Percentiles rank a stretch among this genome's conserved stretches.
phyloP scores from a whole-genome alignment of 2,888 invertebrate genomes.

The Agonopterix alstromeriana region DNA sequence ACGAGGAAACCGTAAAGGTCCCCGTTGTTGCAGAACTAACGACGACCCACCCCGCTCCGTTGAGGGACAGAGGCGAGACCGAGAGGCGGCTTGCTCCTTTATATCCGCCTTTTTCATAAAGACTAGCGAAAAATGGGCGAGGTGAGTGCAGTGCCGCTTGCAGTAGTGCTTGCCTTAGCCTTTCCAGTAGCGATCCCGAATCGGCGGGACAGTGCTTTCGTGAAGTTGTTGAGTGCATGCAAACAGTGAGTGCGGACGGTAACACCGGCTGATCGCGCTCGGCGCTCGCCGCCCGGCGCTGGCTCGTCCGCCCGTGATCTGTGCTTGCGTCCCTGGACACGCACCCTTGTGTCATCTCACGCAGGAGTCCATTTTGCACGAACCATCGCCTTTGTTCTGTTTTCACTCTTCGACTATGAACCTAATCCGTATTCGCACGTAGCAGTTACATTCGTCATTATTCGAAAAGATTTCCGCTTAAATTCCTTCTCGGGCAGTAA shows the following conservation, averaged over 20 bases:
- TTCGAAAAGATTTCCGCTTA: conserved; percentile 7
- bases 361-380: conserved; percentile 38
- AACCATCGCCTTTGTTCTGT: conserved; percentile 43
- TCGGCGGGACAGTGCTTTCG: conserved; percentile 50
- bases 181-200: conserved; percentile 45
- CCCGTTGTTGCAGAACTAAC: conserved; percentile 75
- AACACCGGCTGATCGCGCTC: conserved; percentile 22
- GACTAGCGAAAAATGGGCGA: conserved; percentile 74
- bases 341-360: conserved; percentile 25
- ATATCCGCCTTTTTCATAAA: conserved; percentile 69
- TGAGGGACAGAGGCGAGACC: conserved; percentile 69
- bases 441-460: conserved; percentile 12
- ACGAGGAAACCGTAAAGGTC: conserved; percentile 69
- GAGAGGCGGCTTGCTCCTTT: conserved; percentile 69
- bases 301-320: conserved; percentile 14
- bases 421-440: conserved; percentile 22
- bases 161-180: conserved; percentile 65
- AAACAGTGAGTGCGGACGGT: conserved; percentile 52
- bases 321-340: conserved; percentile 19
- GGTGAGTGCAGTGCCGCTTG: conserved; percentile 71
- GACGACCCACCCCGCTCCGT: conserved; percentile 65
- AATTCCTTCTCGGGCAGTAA: conserved; percentile 3
- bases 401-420: conserved; percentile 17
- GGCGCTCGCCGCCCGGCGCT: conserved; percentile 9
- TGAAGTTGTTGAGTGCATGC: conserved; percentile 61